Percentiles rank a stretch among this genome's conserved stretches.
phyloP scores from a whole-genome alignment of 2,113 vertebrate species.

The Hypomesus transpacificus region DNA sequence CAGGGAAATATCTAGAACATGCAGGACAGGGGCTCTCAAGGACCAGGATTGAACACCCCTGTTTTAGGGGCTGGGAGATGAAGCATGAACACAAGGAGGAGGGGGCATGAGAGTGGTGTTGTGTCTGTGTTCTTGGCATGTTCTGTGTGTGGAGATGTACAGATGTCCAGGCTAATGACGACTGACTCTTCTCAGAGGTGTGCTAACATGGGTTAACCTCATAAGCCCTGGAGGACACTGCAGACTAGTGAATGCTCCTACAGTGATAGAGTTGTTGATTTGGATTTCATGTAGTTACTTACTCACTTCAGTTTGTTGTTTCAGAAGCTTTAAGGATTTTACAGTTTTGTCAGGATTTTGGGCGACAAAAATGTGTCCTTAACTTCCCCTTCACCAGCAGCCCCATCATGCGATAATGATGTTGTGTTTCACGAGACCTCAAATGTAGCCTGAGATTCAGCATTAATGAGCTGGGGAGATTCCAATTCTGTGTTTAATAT shows the following conservation, averaged over 20 bases:
- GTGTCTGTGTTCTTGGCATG: slow-evolving; percentile 27
- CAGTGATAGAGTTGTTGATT: too few relatives aligned
- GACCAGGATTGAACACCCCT: too few relatives aligned
- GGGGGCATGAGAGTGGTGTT: slow-evolving; percentile 15
- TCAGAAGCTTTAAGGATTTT: background rate
- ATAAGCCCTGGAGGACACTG: too few relatives aligned
- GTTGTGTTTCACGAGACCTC: background rate
- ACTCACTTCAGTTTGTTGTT: too few relatives aligned
- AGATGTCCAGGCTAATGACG: too few relatives aligned
- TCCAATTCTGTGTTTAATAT: slow-evolving; percentile 4
- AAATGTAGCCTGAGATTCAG: background rate
- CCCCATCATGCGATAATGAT: background rate
- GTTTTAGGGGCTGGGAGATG: background rate
- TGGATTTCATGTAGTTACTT: too few relatives aligned
- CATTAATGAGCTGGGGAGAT: background rate
- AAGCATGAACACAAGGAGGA: background rate
- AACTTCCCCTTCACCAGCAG: too few relatives aligned
- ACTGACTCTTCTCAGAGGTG: too few relatives aligned
- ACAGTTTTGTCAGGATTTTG: background rate
- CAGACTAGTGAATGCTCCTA: too few relatives aligned
- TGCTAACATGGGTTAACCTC: too few relatives aligned
- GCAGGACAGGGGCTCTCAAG: too few relatives aligned
- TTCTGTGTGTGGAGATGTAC: background rate
- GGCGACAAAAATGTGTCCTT: background rate
- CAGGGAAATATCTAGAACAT: too few relatives aligned